Evolutionary conservation across 2,797 vertebrate genomes (phyloP).

Genomic region (Synanceia verrucosa): DNA sequence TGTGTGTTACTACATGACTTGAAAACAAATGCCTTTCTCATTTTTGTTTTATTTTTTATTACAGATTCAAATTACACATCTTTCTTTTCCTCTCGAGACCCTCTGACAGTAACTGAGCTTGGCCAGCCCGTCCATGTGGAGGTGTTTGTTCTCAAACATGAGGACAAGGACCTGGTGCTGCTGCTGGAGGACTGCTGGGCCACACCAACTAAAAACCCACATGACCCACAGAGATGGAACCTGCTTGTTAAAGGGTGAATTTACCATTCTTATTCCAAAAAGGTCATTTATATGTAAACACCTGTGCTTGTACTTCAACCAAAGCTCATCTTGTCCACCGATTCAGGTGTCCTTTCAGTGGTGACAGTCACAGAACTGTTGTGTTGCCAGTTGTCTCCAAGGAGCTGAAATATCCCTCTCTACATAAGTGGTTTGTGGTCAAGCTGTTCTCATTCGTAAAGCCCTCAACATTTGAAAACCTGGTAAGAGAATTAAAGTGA

Average conservation of each 20-base stretch:
- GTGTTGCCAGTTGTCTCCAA: slow-evolving; percentile 49
- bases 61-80: slow-evolving; percentile 63
- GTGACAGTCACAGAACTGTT: slow-evolving; percentile 52
- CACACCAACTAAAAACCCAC: slow-evolving; percentile 56
- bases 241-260: slow-evolving; percentile 63
- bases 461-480: slow-evolving; percentile 19
- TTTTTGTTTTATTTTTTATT: background rate
- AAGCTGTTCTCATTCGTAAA: slow-evolving; percentile 69
- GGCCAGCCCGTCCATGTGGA: slow-evolving; percentile 67
- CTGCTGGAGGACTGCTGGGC: slow-evolving; percentile 70
- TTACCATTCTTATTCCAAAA: background rate
- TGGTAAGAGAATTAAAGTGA: slow-evolving; percentile 22
- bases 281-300: background rate
- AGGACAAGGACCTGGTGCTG: slow-evolving; percentile 55
- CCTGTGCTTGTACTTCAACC: background rate
- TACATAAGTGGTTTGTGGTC: slow-evolving; percentile 68
- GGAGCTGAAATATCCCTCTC: slow-evolving; percentile 46
- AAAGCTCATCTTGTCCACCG: background rate
- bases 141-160: slow-evolving; percentile 62
- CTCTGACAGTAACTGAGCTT: slow-evolving; percentile 29
- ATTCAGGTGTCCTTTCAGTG: slow-evolving; percentile 61
- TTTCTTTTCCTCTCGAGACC: slow-evolving; percentile 48
- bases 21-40: background rate
- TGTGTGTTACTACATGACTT: background rate
- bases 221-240: slow-evolving; percentile 58